Evolutionary conservation across 2,797 vertebrate genomes (phyloP), one percentile per base, ranked within the genome.

Genomic region (Pachyuromys duprasi): DNA sequence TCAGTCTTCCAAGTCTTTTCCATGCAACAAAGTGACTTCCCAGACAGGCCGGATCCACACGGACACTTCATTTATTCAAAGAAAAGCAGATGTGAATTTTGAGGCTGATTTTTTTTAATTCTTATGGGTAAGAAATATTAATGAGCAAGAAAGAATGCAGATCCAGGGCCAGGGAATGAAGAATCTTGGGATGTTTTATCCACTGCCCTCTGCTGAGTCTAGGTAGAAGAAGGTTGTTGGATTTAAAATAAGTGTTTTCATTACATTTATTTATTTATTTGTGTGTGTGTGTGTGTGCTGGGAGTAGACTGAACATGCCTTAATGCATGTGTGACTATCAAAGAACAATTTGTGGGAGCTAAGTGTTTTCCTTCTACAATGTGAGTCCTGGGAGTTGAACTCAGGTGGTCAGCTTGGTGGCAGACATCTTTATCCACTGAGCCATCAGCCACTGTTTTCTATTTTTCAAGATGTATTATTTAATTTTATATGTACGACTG

Each of bases 21-120:
- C 12, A 2, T 8, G 4, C 20, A 33, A 49, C 62, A 45, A 83
- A 74, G n/a, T 14, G 49, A 67, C 0, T 6, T n/a, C 26, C 13
- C 11, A 8, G 36, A 20, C 69, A 45, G 13, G 1, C 9, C 4
- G 8, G 28, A 53, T 33, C 39, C 86, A 6, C 1, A 0, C 8
- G 28, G 15, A 8, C 3, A 2, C 45, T 86, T 42, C 45, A 31
- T 42, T 63, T 0, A 0, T 17, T 1, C 36, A 8, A 55, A 78
- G 39, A 22, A 49, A 53, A 7, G 26, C 8, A 0, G 60, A 13
- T 45, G 49, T 53, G 55, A 17, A 12, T 26, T 0, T 72, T 6
- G 2, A 14, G n/a, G 28, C 12, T 18, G 36, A 17, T 42, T 53
- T 17, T 49, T 49, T 82, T 42, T 57, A 3, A 31, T 57, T 18